Evolutionary conservation across 2,113 vertebrate species (phyloP), one percentile per base, ranked within the genome.

Genomic region (Micronisus gabar): DNA sequence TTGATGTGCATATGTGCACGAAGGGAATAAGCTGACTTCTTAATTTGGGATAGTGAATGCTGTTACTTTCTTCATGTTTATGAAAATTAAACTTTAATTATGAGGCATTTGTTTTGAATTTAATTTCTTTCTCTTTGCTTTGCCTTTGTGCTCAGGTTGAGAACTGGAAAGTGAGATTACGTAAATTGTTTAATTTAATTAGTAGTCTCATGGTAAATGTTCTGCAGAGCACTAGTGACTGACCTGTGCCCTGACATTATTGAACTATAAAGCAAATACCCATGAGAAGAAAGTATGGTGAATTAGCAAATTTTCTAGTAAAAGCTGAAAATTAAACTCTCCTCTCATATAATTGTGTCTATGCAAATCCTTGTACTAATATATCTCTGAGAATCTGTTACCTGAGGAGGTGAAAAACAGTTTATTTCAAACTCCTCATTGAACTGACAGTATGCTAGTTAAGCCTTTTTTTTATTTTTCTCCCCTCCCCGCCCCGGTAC

Each of bases 191-290:
- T 95, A 95, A 97, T 97, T 97, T 97, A 97, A 97, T 97, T 97
- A 95, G 70, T 45, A 80, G 84, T 95, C 96, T 95, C 86, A 66
- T 71, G 94, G 74, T 85, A 81, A 95, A 97, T 97, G 96, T 97
- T 96, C 94, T 93, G 91, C 74, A 75, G 91, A 95, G 81, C 94
- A 91, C 81, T 80, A 63, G 89, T 94, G 91, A 95, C 74, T 97
- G 96, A 97, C 97, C 96, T 91, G 78, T 97, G 95, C 91, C 91
- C 94, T 97, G 95, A 96, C 86, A 96, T 97, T 95, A 91, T 73
- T 96, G 89, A 95, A 93, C 94, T 96, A 87, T 93, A 96, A 96
- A 95, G 62, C 71, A 94, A 96, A 96, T 88, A 67, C 89, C 58
- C 91, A 59, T 27, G 93, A 94, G 93, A 85, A 95, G 89, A 50